Conservation (phyloP, 64 coral and sea anemone species). For the Acropora yongei region DNA sequence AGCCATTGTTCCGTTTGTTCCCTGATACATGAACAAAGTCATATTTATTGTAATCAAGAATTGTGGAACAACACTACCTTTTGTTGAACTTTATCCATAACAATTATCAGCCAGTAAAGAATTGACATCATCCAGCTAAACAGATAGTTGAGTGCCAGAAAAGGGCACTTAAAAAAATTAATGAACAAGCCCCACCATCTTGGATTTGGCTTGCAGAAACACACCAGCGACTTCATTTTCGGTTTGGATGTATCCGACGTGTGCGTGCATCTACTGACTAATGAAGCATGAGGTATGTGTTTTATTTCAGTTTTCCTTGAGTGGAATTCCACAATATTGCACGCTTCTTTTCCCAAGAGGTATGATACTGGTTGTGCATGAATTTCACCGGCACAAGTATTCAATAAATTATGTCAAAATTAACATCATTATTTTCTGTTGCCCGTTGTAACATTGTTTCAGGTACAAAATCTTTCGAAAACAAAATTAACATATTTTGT, state of each 20-base stretch:
- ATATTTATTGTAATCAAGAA: neutral
- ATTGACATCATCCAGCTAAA: neutral
- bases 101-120: neutral
- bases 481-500: neutral
- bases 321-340: constrained; percentile 10
- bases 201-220: constrained; percentile 12
- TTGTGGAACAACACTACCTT: neutral
- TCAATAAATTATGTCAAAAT: neutral
- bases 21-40: constrained; percentile 14
- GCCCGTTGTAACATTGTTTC: neutral
- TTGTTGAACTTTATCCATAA: neutral
- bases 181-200: neutral
- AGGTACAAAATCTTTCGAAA: neutral
- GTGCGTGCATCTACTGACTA: neutral
- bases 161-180: neutral
- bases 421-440: neutral
- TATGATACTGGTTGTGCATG: neutral
- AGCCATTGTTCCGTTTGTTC: constrained; percentile 91
- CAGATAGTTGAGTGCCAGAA: neutral
- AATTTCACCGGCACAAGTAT: too few relatives aligned
- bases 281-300: neutral
- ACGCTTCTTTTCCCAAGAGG: neutral
- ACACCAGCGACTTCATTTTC: constrained; percentile 22
- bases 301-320: neutral
- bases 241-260: neutral